Percentiles rank a stretch among this genome's conserved stretches.
Conservation (phyloP, 2,797 vertebrate genomes). For the Tangara arthus region DNA sequence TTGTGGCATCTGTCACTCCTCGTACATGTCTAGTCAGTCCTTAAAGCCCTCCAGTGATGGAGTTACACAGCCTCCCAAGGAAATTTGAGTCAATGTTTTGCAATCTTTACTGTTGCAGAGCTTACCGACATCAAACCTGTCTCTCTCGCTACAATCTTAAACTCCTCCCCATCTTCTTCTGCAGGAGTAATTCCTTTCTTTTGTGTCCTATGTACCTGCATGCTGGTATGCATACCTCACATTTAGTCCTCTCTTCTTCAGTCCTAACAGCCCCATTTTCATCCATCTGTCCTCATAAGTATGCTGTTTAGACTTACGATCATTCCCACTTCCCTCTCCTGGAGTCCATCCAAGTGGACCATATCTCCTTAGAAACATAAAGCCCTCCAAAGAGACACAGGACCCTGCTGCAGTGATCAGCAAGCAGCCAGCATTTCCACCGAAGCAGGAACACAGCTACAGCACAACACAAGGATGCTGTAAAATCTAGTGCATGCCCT, state of each 20-base stretch:
- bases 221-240: not conserved
- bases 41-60: not conserved
- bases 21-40: not conserved
- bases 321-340: not conserved
- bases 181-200: not conserved
- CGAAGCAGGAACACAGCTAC: not conserved
- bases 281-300: not conserved
- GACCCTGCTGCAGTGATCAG: not conserved
- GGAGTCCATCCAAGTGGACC: not conserved
- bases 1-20: slow-evolving; percentile 41
- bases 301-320: not conserved
- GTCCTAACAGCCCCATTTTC: not conserved
- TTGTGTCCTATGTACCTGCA: not conserved
- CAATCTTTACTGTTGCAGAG: not conserved
- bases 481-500: not conserved
- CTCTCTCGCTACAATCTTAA: not conserved
- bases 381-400: not conserved
- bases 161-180: not conserved
- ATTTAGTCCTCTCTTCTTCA: not conserved
- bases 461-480: not conserved
- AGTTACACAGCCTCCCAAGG: not conserved
- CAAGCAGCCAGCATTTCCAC: not conserved
- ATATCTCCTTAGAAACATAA: not conserved
- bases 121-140: not conserved
- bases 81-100: not conserved